phyloP scores from a whole-genome alignment of 2,113 vertebrate genomes.

The Porphyrio hochstetteri region DNA sequence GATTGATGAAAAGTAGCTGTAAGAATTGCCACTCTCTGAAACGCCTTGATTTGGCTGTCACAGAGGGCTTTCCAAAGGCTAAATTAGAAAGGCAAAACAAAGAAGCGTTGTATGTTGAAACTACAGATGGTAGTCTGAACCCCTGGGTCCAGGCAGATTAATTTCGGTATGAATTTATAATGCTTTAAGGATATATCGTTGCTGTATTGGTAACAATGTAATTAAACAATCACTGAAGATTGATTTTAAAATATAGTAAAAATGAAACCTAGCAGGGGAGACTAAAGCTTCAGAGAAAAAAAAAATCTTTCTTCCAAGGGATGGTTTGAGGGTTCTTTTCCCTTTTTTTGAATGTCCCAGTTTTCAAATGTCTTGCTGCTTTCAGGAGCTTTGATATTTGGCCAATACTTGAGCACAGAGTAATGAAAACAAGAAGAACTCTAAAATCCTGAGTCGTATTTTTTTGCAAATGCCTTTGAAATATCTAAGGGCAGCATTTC shows the following conservation, averaged over 20 bases:
- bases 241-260: background rate
- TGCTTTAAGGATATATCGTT: background rate
- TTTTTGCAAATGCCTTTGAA: conserved; percentile 45
- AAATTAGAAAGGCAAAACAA: conserved; percentile 21
- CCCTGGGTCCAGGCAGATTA: background rate
- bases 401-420: background rate
- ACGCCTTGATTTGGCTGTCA: conserved; percentile 27
- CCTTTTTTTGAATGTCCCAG: background rate
- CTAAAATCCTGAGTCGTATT: background rate
- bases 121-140: background rate
- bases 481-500: conserved; percentile 29
- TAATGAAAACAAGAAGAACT: conserved; percentile 51
- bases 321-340: background rate
- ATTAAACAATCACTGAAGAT: conserved; percentile 15
- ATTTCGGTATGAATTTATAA: conserved; percentile 7
- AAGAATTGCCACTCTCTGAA: conserved; percentile 40
- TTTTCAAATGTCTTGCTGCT: background rate
- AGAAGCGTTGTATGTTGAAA: background rate
- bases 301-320: background rate
- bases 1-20: conserved; percentile 44
- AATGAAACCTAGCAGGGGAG: background rate
- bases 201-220: background rate
- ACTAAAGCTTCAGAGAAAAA: background rate
- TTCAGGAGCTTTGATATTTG: background rate
- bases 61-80: conserved; percentile 33